These are phyloP conservation scores for Prietella phreatophila DNA, from an alignment of 2,113 vertebrate genomes.

Conservation along the genomic window DNA sequence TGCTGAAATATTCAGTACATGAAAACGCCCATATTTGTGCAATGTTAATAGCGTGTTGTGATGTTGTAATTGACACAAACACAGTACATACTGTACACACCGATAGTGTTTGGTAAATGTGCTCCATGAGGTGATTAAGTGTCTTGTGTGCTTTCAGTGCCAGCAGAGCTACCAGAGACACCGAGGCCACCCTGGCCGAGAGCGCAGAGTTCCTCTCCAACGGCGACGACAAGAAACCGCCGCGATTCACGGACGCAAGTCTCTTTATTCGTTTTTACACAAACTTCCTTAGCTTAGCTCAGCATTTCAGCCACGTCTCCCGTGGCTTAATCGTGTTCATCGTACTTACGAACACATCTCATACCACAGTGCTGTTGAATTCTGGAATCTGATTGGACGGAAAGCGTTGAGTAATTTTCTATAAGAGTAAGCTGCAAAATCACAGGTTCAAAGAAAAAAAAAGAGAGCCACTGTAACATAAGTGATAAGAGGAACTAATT, in stretches of 20 bases:
- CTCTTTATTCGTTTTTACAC: background rate
- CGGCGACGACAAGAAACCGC: constrained; percentile 78
- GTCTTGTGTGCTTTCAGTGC: constrained; percentile 53
- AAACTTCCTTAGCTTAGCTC: background rate
- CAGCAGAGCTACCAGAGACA: constrained; percentile 74
- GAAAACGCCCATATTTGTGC: background rate
- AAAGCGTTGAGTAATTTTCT: background rate
- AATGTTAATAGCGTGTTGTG: background rate
- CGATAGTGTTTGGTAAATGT: background rate
- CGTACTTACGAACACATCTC: background rate
- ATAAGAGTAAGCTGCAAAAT: background rate
- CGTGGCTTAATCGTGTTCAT: background rate
- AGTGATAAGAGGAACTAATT: background rate
- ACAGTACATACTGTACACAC: background rate
- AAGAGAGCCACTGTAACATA: background rate
- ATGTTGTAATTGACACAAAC: background rate
- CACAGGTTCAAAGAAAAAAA: background rate
- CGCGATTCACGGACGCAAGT: constrained; percentile 87
- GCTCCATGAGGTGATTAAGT: background rate
- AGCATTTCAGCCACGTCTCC: background rate
- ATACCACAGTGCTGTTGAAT: background rate
- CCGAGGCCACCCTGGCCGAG: constrained; percentile 69
- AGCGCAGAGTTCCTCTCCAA: constrained; percentile 83
- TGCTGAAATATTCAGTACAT: background rate
- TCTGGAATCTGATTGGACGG: background rate